Conservation (phyloP, 2,888 invertebrate genomes). For the Mystacides longicornis region DNA sequence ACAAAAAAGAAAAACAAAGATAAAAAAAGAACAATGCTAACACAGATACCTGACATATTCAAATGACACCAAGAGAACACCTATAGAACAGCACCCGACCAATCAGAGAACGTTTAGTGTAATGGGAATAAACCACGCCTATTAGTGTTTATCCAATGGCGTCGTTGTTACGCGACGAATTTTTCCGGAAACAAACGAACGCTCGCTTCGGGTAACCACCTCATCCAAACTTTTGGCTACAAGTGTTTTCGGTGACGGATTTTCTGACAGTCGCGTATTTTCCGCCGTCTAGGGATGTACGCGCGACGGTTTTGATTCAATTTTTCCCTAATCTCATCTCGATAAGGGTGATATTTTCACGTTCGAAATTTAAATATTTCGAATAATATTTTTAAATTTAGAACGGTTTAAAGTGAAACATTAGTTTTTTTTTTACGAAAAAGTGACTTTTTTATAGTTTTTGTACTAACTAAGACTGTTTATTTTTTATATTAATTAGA, state of each 20-base stretch:
- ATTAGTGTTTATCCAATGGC: constrained; percentile 22
- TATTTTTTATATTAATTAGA: too few relatives aligned
- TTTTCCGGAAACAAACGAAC: constrained; percentile 14
- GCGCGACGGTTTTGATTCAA: not conserved
- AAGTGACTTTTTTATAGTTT: too few relatives aligned
- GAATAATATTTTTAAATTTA: not conserved
- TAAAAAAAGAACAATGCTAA: not conserved
- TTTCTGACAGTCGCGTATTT: constrained; percentile 24
- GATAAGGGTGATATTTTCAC: not conserved
- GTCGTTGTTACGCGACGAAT: constrained; percentile 11
- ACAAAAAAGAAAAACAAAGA: not conserved
- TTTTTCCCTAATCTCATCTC: not conserved
- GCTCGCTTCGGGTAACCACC: constrained; percentile 4
- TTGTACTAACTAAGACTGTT: too few relatives aligned
- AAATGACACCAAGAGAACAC: constrained; percentile 9
- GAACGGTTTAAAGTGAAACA: too few relatives aligned
- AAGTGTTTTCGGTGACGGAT: constrained; percentile 22
- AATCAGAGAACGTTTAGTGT: constrained; percentile 50
- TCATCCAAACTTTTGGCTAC: constrained; percentile 13
- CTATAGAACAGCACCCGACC: constrained; percentile 36
- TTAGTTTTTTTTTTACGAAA: too few relatives aligned
- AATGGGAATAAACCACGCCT: constrained; percentile 50
- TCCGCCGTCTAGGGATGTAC: constrained; percentile 15
- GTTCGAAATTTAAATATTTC: not conserved
- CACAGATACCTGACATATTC: not conserved